Conservation (phyloP, 2,113 vertebrate genomes). For the Pitta sordida region DNA sequence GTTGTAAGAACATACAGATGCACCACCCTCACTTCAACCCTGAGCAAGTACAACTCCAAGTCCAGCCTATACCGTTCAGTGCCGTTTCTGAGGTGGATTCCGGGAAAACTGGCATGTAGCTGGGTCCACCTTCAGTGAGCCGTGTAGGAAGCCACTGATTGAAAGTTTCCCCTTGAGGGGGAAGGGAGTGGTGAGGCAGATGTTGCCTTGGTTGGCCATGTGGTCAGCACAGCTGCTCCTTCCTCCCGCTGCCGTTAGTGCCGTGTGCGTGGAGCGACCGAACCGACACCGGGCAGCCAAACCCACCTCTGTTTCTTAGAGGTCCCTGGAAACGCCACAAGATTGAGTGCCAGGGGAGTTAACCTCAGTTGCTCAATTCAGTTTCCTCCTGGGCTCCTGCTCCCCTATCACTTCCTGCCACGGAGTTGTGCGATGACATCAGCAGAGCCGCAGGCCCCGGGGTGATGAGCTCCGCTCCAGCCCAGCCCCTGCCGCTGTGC, state of each 20-base stretch:
- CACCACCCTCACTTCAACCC: not conserved
- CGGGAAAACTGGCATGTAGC: not conserved
- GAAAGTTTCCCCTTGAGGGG: not conserved
- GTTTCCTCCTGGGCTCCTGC: slow-evolving; percentile 22
- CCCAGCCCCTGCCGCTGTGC: not conserved
- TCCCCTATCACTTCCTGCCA: slow-evolving; percentile 49
- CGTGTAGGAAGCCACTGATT: not conserved
- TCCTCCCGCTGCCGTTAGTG: not conserved
- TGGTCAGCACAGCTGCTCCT: slow-evolving; percentile 4
- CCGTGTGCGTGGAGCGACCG: not conserved
- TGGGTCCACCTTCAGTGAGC: not conserved
- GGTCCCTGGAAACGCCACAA: slow-evolving; percentile 15
- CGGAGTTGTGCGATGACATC: not conserved
- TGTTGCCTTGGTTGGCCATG: not conserved
- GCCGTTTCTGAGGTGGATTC: not conserved
- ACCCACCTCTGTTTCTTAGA: slow-evolving; percentile 25
- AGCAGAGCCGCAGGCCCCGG: not conserved
- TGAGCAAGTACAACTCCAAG: not conserved
- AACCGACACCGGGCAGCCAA: not conserved
- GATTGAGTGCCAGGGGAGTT: not conserved
- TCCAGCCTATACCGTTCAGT: not conserved
- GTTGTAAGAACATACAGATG: not conserved
- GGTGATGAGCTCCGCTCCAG: slow-evolving; percentile 31
- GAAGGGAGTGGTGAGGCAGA: not conserved
- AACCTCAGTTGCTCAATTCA: slow-evolving; percentile 16